Conservation (phyloP, 1,140 invertebrate genomes). For the Pseudomyrmex flavicornis region DNA sequence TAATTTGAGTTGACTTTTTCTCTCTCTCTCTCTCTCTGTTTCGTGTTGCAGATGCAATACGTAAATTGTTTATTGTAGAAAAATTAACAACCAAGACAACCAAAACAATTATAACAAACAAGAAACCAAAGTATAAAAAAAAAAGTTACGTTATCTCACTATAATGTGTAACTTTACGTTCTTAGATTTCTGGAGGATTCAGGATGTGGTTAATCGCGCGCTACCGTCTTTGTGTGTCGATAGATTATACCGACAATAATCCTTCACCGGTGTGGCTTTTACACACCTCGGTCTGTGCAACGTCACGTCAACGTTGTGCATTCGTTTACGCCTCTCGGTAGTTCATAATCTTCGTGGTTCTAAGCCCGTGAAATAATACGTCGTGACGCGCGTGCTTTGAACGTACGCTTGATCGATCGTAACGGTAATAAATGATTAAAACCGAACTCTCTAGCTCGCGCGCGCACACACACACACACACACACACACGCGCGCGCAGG, state of each 20-base stretch:
- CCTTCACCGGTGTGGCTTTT: slow-evolving; percentile 30
- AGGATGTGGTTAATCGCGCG: not conserved
- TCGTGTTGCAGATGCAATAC: too few species aligned
- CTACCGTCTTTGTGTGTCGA: slow-evolving; percentile 26
- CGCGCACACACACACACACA: not conserved
- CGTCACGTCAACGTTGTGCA: slow-evolving; percentile 1
- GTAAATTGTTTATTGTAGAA: too few species aligned
- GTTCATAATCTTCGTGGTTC: slow-evolving; percentile 54
- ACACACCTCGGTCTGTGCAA: slow-evolving; percentile 6
- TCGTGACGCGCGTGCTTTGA: slow-evolving; percentile 34
- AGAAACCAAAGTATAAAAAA: not conserved
- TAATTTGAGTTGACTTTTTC: too few species aligned
- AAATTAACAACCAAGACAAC: too few species aligned
- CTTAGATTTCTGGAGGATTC: not conserved
- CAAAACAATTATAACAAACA: not conserved
- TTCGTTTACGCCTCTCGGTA: slow-evolving; percentile 36
- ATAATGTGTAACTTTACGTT: slow-evolving; percentile 5
- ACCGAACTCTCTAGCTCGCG: not conserved
- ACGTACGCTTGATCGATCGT: slow-evolving; percentile 40
- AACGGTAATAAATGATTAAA: slow-evolving; percentile 48
- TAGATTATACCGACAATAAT: slow-evolving; percentile 41
- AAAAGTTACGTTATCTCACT: not conserved
- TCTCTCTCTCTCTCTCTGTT: too few species aligned
- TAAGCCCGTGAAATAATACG: slow-evolving; percentile 52
- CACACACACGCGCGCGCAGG: not conserved